phyloP scores from a whole-genome alignment of 2,113 vertebrate species.

The Climacteris rufus region DNA sequence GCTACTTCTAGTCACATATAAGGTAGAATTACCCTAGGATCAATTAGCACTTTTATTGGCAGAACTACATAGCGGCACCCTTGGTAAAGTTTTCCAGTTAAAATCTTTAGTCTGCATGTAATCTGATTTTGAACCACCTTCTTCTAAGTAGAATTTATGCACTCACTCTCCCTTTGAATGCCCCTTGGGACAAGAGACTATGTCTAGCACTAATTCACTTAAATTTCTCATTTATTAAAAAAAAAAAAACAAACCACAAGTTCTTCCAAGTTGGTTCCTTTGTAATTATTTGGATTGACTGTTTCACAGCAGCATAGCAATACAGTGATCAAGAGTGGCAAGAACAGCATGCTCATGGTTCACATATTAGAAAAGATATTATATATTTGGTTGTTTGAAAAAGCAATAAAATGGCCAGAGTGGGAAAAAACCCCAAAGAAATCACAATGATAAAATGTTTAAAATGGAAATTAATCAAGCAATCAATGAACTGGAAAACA shows the following conservation, averaged over 20 bases:
- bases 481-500: neutral
- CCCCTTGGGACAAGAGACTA: neutral
- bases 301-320: neutral
- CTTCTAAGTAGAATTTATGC: neutral
- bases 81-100: neutral
- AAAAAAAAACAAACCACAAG: neutral
- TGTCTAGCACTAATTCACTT: neutral
- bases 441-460: fast-evolving
- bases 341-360: neutral
- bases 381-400: neutral
- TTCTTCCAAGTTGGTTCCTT: neutral
- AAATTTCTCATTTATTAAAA: neutral
- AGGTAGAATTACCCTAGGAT: neutral
- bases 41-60: neutral
- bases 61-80: neutral
- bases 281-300: neutral
- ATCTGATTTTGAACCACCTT: neutral
- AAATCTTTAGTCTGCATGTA: slow-evolving; percentile 6
- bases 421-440: neutral
- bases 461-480: neutral
- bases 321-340: neutral
- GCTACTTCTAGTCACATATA: neutral
- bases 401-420: neutral
- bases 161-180: neutral
- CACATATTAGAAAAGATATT: neutral